phyloP scores from a whole-genome alignment of 1,140 invertebrate genomes.

The Augochlora pura region DNA sequence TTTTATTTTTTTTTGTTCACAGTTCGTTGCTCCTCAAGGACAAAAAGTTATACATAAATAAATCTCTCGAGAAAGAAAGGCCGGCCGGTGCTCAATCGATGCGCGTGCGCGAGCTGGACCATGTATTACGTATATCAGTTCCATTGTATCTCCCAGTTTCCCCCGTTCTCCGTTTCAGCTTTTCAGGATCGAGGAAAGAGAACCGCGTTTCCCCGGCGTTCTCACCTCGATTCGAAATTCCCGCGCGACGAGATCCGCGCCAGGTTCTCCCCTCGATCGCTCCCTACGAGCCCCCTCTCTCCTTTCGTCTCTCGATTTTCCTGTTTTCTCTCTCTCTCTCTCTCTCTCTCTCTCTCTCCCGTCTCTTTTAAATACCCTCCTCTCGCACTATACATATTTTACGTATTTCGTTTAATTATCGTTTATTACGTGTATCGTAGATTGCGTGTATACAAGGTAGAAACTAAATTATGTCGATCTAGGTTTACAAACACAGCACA shows the following conservation, averaged over 20 bases:
- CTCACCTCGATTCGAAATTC: neutral
- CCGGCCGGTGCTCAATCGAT: conserved; percentile 68
- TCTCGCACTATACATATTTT: conserved; percentile 60
- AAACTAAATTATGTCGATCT: conserved; percentile 76
- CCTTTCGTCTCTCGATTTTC: neutral
- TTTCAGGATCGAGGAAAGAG: neutral
- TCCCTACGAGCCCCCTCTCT: neutral
- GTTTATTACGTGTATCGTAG: conserved; percentile 73
- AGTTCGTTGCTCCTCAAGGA: conserved; percentile 72
- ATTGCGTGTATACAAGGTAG: conserved; percentile 70
- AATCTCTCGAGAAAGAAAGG: conserved; percentile 77
- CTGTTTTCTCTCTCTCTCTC: neutral
- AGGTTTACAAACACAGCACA: conserved; percentile 80
- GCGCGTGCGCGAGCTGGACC: conserved; percentile 69
- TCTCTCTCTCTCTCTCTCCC: too few relatives aligned
- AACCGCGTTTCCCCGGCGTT: neutral
- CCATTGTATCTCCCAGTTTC: conserved; percentile 37
- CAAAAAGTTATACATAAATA: conserved; percentile 77
- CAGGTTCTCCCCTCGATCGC: neutral
- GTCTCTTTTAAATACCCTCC: neutral
- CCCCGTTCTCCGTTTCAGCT: neutral
- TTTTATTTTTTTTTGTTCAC: conserved; percentile 52
- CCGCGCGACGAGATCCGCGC: neutral
- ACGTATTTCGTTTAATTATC: conserved; percentile 75
- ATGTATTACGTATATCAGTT: conserved; percentile 74